Evolutionary conservation across 2,888 invertebrate genomes (phyloP).

Genomic region (Nomada ruficornis): DNA sequence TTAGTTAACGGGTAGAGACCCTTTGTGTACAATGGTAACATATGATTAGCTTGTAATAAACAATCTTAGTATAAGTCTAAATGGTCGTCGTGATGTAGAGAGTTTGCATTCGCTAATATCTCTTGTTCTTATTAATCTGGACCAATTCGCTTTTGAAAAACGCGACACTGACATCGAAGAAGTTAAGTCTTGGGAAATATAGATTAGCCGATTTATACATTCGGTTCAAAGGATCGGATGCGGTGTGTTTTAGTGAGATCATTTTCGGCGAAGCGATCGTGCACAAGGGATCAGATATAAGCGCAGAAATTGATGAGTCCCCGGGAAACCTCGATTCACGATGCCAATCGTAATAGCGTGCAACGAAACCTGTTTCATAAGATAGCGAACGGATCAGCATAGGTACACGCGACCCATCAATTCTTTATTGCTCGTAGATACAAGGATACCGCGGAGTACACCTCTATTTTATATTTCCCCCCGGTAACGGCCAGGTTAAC

Average conservation of each 20-base stretch:
- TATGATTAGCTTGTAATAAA: too few species aligned
- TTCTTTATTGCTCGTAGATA: slow-evolving; percentile 9
- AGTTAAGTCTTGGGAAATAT: too few species aligned
- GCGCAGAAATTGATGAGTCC: slow-evolving; percentile 12
- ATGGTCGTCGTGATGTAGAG: too few species aligned
- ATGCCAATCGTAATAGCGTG: slow-evolving; percentile 30
- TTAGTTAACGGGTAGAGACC: too few species aligned
- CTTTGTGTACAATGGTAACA: too few species aligned
- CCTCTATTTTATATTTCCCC: neutral
- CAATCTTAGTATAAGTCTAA: too few species aligned
- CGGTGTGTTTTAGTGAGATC: neutral
- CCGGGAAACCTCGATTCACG: slow-evolving; percentile 19
- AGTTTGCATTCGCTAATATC: too few species aligned
- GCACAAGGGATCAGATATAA: neutral
- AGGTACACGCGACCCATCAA: neutral
- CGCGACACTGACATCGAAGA: too few species aligned
- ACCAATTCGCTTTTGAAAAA: too few species aligned
- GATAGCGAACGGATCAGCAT: neutral
- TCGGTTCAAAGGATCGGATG: neutral
- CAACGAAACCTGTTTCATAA: slow-evolving; percentile 36
- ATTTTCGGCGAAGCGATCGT: neutral
- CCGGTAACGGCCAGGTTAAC: too few species aligned
- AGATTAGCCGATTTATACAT: too few species aligned
- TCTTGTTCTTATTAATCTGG: too few species aligned
- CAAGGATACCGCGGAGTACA: neutral